Percentiles rank a stretch among this genome's conserved stretches.
phyloP scores from a whole-genome alignment of 2,888 invertebrate genomes.

The Diarsia rubi region DNA sequence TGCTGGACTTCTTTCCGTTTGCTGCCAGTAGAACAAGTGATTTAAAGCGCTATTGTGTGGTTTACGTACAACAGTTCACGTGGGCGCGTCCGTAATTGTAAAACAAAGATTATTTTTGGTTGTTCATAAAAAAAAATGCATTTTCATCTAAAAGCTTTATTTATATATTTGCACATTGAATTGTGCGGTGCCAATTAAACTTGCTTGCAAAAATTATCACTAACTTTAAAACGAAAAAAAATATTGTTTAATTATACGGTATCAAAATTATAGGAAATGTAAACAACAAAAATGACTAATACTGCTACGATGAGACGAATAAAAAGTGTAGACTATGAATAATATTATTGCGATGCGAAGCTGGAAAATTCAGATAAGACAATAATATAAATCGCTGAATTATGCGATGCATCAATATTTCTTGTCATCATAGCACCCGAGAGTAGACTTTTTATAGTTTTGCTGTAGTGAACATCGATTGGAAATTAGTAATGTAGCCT shows the following conservation, averaged over 20 bases:
- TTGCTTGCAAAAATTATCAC: not conserved
- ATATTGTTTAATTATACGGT: constrained; percentile 18
- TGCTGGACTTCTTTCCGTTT: constrained; percentile 53
- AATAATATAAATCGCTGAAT: constrained; percentile 46
- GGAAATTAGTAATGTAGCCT: constrained; percentile 1
- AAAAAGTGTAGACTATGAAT: constrained; percentile 47
- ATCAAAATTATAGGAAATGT: constrained; percentile 6
- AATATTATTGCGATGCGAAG: constrained; percentile 32
- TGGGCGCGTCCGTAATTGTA: constrained; percentile 62
- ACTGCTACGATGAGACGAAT: constrained; percentile 18
- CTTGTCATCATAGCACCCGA: constrained; percentile 6
- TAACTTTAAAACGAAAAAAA: not conserved
- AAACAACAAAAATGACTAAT: constrained; percentile 27
- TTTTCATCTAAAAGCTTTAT: not conserved
- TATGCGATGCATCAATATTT: constrained; percentile 43
- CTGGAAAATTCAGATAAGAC: constrained; percentile 43
- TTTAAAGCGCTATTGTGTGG: constrained; percentile 73
- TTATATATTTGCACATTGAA: not conserved
- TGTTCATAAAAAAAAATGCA: not conserved
- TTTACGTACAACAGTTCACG: constrained; percentile 58
- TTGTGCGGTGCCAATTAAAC: not conserved
- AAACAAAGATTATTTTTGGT: constrained; percentile 65
- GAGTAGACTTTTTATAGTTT: constrained; percentile 18
- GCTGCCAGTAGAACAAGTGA: constrained; percentile 68
- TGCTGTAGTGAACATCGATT: constrained; percentile 1